Evolutionary conservation across 2,888 invertebrate genomes (phyloP).

Genomic region (Polydrusus pterygomalis): DNA sequence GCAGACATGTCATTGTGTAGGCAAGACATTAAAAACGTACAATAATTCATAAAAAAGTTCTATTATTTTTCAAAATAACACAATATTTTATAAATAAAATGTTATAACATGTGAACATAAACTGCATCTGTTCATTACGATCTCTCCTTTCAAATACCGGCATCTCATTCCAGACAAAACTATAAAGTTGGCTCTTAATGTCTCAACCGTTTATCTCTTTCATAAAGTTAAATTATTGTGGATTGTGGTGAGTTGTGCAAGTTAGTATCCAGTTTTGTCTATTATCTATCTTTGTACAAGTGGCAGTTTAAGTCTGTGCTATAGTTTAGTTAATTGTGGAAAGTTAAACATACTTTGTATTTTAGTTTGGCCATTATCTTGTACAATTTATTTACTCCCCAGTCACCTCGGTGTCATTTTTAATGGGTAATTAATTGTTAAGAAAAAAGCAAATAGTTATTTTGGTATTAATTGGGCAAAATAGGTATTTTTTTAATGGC

Average conservation of each 20-base stretch:
- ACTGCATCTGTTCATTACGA: constrained; percentile 4
- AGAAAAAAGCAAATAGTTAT: too few species aligned
- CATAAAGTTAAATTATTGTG: constrained; percentile 53
- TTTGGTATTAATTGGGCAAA: too few species aligned
- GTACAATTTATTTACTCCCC: constrained; percentile 1
- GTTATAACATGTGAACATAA: not conserved
- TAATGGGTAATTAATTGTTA: not conserved
- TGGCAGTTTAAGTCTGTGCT: constrained; percentile 41
- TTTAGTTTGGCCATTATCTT: constrained; percentile 3
- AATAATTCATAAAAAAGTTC: too few species aligned
- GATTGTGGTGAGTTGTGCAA: constrained; percentile 49
- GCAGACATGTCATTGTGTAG: too few species aligned
- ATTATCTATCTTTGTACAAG: constrained; percentile 48
- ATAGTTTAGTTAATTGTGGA: constrained; percentile 39
- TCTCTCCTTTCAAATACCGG: not conserved
- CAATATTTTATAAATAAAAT: too few species aligned
- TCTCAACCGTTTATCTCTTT: constrained; percentile 51
- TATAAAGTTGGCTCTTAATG: constrained; percentile 46
- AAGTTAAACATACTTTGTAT: constrained; percentile 31
- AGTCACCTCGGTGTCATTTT: not conserved
- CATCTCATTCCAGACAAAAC: constrained; percentile 26
- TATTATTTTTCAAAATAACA: too few species aligned
- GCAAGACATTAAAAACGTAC: too few species aligned
- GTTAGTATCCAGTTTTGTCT: constrained; percentile 48
- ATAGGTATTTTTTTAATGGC: too few species aligned